A percentile compares a stretch with the other conserved stretches of the same genome.
These are phyloP conservation scores for Alligator sinensis DNA, from an alignment of 2,113 vertebrate species.

Conservation along the genomic window DNA sequence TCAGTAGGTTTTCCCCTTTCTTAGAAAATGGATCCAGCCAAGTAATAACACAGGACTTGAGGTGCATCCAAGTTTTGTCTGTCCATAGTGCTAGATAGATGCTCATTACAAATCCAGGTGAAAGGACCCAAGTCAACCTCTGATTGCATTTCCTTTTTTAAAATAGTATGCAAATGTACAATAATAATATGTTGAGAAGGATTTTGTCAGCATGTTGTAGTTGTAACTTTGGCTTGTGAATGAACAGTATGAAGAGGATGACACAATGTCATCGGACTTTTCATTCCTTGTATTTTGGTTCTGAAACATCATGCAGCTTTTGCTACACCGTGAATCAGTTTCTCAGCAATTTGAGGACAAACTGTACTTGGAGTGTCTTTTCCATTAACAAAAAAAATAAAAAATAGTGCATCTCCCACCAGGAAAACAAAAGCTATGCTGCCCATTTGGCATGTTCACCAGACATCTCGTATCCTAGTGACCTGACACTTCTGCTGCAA, in stretches of 20 bases:
- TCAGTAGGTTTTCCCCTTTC: rapidly evolving
- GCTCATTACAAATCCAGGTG: background rate
- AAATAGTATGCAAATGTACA: background rate
- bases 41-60: background rate
- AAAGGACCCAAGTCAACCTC: background rate
- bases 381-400: background rate
- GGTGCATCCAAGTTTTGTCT: background rate
- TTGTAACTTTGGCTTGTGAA: background rate
- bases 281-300: background rate
- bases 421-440: background rate
- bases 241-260: background rate
- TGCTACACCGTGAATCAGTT: background rate
- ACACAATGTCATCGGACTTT: background rate
- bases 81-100: background rate
- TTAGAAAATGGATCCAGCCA: background rate
- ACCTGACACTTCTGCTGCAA: background rate
- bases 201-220: rapidly evolving
- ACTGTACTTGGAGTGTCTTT: constrained; percentile 6
- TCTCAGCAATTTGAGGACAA: constrained; percentile 38
- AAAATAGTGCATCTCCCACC: background rate
- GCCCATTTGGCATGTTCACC: background rate
- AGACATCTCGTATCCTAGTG: background rate
- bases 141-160: background rate
- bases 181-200: background rate
- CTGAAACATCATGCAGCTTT: background rate